These are phyloP conservation scores for Neopipo cinnamomea DNA, from an alignment of 2,113 vertebrate genomes.

Conservation along the genomic window DNA sequence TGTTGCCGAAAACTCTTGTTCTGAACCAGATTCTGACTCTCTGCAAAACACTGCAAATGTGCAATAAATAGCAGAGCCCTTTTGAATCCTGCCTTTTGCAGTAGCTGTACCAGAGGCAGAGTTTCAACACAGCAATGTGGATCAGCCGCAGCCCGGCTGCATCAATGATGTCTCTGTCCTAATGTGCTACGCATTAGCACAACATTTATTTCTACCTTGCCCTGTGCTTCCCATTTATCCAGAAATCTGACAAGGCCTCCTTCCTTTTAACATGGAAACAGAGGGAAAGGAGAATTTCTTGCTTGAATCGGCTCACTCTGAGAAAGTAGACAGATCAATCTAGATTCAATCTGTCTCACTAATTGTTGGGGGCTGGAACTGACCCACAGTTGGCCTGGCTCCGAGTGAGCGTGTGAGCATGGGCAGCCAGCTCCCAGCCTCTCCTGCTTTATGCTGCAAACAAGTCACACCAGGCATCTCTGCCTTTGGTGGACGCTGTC, in stretches of 20 bases:
- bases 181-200: neutral
- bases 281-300: constrained; percentile 20
- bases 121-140: neutral
- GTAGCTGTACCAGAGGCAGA: neutral
- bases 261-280: neutral
- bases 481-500: neutral
- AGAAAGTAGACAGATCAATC: neutral
- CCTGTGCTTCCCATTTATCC: neutral
- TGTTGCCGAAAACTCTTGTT: neutral
- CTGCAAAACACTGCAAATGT: neutral
- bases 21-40: neutral
- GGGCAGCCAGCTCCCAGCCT: neutral
- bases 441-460: neutral
- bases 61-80: neutral
- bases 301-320: neutral
- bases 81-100: neutral
- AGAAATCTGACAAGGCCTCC: constrained; percentile 27
- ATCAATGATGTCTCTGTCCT: neutral
- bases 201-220: constrained; percentile 22
- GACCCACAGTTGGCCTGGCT: neutral
- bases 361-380: constrained; percentile 7
- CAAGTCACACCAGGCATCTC: neutral
- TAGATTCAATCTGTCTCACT: constrained; percentile 9
- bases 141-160: neutral
- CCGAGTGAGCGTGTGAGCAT: fast-evolving